Evolutionary conservation across 2,113 vertebrate genomes (phyloP).

Genomic region (Rhynchomys soricoides): DNA sequence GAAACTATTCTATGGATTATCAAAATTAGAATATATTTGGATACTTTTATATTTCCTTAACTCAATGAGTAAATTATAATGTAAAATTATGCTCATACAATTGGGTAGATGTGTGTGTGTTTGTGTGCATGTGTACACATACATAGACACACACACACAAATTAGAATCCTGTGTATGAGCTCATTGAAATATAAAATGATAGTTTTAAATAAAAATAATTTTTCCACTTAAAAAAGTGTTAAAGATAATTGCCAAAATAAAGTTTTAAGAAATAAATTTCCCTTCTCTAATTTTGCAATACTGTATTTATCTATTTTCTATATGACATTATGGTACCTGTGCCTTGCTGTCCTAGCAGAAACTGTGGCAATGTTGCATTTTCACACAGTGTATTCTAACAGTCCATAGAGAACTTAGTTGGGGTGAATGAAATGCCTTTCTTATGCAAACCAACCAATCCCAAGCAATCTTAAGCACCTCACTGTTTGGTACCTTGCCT

Average conservation of each 20-base stretch:
- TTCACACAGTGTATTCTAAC: too few species aligned
- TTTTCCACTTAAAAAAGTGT: not conserved
- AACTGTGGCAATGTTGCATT: too few species aligned
- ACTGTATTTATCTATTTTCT: not conserved
- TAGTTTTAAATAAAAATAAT: not conserved
- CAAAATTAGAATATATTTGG: not conserved
- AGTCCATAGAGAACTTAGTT: not conserved
- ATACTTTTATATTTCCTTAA: not conserved
- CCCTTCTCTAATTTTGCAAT: not conserved
- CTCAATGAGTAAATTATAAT: not conserved
- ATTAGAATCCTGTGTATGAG: not conserved
- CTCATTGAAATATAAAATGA: not conserved
- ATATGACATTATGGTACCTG: not conserved
- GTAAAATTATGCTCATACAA: not conserved
- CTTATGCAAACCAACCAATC: not conserved
- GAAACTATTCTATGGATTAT: not conserved
- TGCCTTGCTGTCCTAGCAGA: not conserved
- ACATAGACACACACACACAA: not conserved
- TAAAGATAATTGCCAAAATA: not conserved
- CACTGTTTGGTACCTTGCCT: not conserved
- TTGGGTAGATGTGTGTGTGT: not conserved
- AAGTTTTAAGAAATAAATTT: not conserved
- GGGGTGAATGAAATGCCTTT: not conserved
- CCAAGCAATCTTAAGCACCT: not conserved
- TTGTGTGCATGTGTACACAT: too few species aligned